Evolutionary conservation across 2,113 vertebrate genomes (phyloP), one percentile per base, ranked within the genome.

Genomic region (Puffinus mauretanicus): DNA sequence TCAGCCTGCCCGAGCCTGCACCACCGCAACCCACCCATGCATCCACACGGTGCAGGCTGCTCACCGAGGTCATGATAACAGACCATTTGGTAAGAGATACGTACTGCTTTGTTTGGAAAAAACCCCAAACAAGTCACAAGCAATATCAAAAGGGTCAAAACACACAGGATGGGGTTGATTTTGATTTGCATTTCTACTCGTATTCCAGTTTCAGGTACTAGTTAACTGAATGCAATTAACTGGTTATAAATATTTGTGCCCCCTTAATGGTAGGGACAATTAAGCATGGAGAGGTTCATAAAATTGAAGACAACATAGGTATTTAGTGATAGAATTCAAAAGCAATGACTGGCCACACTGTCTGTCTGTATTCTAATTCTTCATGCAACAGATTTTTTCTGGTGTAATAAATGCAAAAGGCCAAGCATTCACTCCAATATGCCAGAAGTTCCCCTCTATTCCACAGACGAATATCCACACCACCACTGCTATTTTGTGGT

Each of bases 31-130:
- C 42, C 51, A 38, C 18, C 40, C 52, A 14, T 4, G 2, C 30
- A 20, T 3, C 20, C 24, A 3, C 3, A 1, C 38, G 12, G 8
- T 7, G 0, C 47, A 16, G 64, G 36, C 49, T 72, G 54, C 77
- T 77, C 67, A 16, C 26, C 1, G 2, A 27, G 73, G 36, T 8
- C 38, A 12, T 2, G 7, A 4, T 22, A 51, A n/a, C 38, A 40
- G 21, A 20, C 12, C 19, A 3, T 13, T n/a, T 14, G 27, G 13
- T 13, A 64, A 16, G 32, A 44, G 17, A 34, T 0, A 17, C 0
- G 0, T 4, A 10, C 36, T 42, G 22, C 40, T 65, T 36, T 7
- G 1, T 29, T 14, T 18, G 25, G 19, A 10, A 7, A 44, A 30
- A 36, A 30, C 6, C 1, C 6, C 9, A 30, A 55, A 10, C 4